Evolutionary conservation across 2,797 vertebrate species (phyloP), one percentile per base, ranked within the genome.

Genomic region (Thripadectes ignobilis): DNA sequence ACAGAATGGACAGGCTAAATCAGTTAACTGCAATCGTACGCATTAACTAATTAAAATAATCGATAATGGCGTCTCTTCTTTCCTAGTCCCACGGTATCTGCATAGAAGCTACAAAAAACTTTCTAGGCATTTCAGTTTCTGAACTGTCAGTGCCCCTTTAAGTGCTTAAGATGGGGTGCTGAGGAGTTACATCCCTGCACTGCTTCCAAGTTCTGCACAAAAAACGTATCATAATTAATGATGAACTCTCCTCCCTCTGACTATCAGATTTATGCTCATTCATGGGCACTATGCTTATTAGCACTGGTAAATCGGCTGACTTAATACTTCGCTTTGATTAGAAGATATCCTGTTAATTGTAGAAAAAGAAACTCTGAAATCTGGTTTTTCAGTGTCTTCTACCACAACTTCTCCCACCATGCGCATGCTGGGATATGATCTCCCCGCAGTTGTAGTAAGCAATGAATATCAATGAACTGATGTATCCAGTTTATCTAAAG

Each of bases 401-500:
- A 92, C 89, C 78, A 88, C 83, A 94, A 17, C 85, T 96, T 85
- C 77, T 89, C 80, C 84, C 65, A 90, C 87, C 75, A 69, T n/a
- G 92, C 91, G 55, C n/a, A 23, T 58, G 79, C 95, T 86, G 89
- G 74, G 92, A 96, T 90, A 63, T 75, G 62, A 97, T 92, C 96
- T 97, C 66, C 41, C 93, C 84, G 91, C 82, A 97, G 95, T 62
- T 96, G 95, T 94, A 96, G 5, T 10, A 85, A 94, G 95, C 69
- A 93, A 92, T 88, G 84, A 94, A 97, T 96, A 97, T 96, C 95
- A 88, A 38, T 61, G 92, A 97, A 97, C 90, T 92, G 97, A 96
- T 85, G 86, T 61, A 95, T 65, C 92, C 92, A 94, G 86, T 83
- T 95, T 93, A 97, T 96, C 95, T 96, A 91, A 96, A 97, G 91